Evolutionary conservation across 2,888 invertebrate species (phyloP), one percentile per base, ranked within the genome.

Genomic region (Drosophila kambysellisi): DNA sequence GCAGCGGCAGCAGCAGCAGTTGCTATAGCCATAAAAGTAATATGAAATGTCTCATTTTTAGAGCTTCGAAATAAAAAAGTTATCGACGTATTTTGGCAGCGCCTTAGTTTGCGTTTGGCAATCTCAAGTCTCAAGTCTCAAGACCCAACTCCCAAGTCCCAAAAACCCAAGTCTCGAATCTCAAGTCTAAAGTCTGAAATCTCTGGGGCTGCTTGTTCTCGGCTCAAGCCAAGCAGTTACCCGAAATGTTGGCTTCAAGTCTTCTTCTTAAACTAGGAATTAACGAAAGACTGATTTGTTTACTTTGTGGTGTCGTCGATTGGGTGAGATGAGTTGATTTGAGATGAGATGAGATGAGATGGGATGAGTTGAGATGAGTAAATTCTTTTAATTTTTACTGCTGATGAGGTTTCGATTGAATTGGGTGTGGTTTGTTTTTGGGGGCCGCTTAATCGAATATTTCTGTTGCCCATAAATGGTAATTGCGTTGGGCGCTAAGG

Each of bases 31-130:
- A 82, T 88, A 90, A 88, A 90, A 89, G 90, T 88, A 90, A 88
- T 88, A 88, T 80, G 88, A 88, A 88, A 88, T 88, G 87, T 88
- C 87, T 88, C 90, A 88, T 88, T 88, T 88, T 88, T 88, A 88
- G 90, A 90, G 87, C 87, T 87, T 87, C 84, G 88, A 88, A 89
- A 90, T 89, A 86, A 87, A 87, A 88, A 88, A 88, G 90, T 88
- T 88, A 88, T 88, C 90, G 87, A 78, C 88, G 70, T 78, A 90
- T 90, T 88, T 81, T 76, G 82, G 60, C 59, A 69, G 77, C 57
- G 79, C 57, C 73, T 67, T 67, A 70, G 70, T 71, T 68, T 62
- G n/a, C 25, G 50, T 37, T 46, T 68, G 33, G 60, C 76, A 75
- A 63, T 60, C 59, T 60, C 57, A 67, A 66, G 60, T 62, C 56